Evolutionary conservation across 2,797 vertebrate species (phyloP), one percentile per base, ranked within the genome.

Genomic region (Tiaroga cobitis): DNA sequence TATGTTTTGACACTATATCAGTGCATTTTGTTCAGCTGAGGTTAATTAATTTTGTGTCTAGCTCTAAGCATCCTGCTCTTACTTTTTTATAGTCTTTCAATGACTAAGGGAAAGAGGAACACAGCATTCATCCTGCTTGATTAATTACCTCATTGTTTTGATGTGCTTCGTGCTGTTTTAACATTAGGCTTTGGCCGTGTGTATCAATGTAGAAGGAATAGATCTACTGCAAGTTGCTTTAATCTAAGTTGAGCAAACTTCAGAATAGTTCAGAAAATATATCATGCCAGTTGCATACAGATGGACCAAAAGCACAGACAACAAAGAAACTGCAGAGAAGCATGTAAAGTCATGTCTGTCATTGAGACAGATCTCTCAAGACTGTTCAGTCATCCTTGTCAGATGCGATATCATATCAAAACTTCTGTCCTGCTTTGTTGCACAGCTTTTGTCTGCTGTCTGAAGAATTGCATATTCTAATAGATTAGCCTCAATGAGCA

Each of bases 91-190:
- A 65, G 32, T 29, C 11, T 72, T 46, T 83, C 46, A 77, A 18
- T 74, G 51, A 49, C 54, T 19, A 11, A 19, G 39, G 37, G 39
- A 34, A 19, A 70, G 54, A 65, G 54, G 49, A 46, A 46, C 59
- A 24, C 16, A 39, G 76, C 63, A 32, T 86, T 63, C 65, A 59
- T 65, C 65, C 63, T 70, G 41, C 10, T 82, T 79, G 85, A 84
- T 82, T 61, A 82, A 84, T 79, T 84, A 78, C 74, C 85, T 67
- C 29, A 69, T 81, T 84, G 72, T 67, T 37, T 61, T 34, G 59
- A 81, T 65, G 21, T 56, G 41, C 39, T 81, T 70, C 2, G 63
- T 68, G 65, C 18, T 32, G 63, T 59, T 61, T 65, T 65, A 29
- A 65, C 61, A n/a, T 46, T 46, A 6, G 16, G 54, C 5, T 41